Evolutionary conservation across 2,888 invertebrate species (phyloP), one percentile per base, ranked within the genome.

Genomic region (Blera fallax): DNA sequence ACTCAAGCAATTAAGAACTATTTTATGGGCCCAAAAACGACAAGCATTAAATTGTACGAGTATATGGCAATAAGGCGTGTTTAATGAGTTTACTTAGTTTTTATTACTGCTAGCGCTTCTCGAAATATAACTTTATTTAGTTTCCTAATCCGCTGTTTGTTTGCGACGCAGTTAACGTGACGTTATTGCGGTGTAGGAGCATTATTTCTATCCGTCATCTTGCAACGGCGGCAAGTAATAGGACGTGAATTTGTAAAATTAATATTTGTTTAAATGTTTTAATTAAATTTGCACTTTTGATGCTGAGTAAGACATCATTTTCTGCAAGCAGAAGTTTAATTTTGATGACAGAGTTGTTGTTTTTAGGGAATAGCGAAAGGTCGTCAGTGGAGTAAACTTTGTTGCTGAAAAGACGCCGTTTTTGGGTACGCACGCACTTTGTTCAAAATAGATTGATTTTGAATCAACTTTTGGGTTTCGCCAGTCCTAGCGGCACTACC

Each of bases 21-120:
- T 62, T 62, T 62, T 62, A 62, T 29, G 43, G 4, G 27, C 40
- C 60, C n/a, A 24, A 37, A 60, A 43, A 14, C 37, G 60, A 60
- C 14, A 24, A n/a, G 27, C 60, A 43, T 37, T 60, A 24, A 60
- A 34, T 24, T 60, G 37, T 60, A 24, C 24, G n/a, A n/a, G n/a
- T 54, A 18, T 60, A 40, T 11, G 7, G 24, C 60, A 43, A 8
- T 24, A 14, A 60, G 24, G 60, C 40, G 60, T 60, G 60, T 40
- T 21, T 34, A 58, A 34, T 40, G 40, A 40, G 40, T 40, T 40
- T n/a, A 40, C 14, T 40, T 40, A 40, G 40, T n/a, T 40, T 40
- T 14, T 40, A 40, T 40, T 40, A 14, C 40, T 14, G 14, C 14
- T 40, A 14, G 24, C 60, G 37, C n/a, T 34, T 14, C 40, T 21